A percentile compares a stretch with the other conserved stretches of the same genome.
phyloP scores from a whole-genome alignment of 2,888 invertebrate species.

The Eudemis profundana region DNA sequence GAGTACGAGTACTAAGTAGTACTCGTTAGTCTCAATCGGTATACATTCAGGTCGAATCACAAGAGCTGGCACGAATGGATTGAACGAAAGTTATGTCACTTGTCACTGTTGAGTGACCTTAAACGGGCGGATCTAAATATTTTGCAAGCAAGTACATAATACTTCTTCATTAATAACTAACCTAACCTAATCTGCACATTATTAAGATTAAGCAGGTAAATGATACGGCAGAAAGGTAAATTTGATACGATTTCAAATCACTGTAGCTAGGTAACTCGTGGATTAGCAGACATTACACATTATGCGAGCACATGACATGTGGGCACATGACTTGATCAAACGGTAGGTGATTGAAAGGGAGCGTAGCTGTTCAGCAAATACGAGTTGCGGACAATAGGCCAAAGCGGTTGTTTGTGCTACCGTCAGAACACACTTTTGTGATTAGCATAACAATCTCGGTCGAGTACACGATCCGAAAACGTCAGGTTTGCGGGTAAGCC shows the following conservation, averaged over 20 bases:
- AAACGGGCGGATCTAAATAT: no score
- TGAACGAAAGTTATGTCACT: no score
- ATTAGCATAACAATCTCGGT: conserved; percentile 64
- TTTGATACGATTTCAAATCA: not conserved
- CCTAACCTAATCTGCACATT: no score
- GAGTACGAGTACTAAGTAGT: no score
- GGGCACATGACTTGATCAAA: conserved; percentile 60
- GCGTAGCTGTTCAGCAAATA: conserved; percentile 65
- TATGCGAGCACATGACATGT: conserved; percentile 48
- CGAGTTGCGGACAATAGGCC: conserved; percentile 71
- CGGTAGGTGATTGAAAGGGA: conserved; percentile 71
- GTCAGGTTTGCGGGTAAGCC: conserved; percentile 7
- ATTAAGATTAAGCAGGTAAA: no score
- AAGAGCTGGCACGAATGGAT: no score
- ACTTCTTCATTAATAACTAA: no score
- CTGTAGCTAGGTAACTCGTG: conserved; percentile 40
- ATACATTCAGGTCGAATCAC: no score
- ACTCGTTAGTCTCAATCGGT: no score
- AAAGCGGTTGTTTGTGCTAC: conserved; percentile 68
- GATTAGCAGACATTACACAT: conserved; percentile 52
- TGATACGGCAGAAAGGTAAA: no score
- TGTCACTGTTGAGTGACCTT: no score
- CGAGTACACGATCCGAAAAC: conserved; percentile 42
- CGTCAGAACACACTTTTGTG: conserved; percentile 67
- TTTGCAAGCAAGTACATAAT: no score